A percentile compares a stretch with the other conserved stretches of the same genome.
Conservation (phyloP, 2,888 invertebrate genomes). For the Xestia xanthographa region DNA sequence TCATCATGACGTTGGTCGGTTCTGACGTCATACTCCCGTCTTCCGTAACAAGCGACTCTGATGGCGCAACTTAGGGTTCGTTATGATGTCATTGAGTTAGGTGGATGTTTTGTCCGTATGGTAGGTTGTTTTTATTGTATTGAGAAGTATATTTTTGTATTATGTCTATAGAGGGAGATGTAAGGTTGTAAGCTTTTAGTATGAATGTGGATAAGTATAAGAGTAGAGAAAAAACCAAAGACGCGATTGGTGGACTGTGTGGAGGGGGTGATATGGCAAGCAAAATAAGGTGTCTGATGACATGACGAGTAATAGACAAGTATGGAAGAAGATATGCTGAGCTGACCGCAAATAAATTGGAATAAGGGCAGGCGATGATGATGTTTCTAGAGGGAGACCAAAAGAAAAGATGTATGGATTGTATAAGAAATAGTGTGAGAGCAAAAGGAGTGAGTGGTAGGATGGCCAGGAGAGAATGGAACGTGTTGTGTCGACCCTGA, state of each 20-base stretch:
- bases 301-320: too few relatives aligned
- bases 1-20: slow-evolving; percentile 41
- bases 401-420: too few relatives aligned
- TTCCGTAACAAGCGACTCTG: slow-evolving; percentile 47
- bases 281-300: too few relatives aligned
- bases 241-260: too few relatives aligned
- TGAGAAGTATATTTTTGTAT: background rate
- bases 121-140: background rate
- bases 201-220: too few relatives aligned
- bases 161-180: background rate
- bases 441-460: background rate
- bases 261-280: too few relatives aligned
- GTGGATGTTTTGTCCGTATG: slow-evolving; percentile 3
- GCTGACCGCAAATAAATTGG: too few relatives aligned
- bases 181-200: too few relatives aligned
- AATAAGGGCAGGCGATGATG: too few relatives aligned
- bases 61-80: slow-evolving; percentile 23
- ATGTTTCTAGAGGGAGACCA: too few relatives aligned
- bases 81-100: slow-evolving; percentile 40
- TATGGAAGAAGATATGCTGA: too few relatives aligned
- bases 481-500: background rate
- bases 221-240: too few relatives aligned
- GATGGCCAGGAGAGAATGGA: background rate
- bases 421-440: background rate
- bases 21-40: slow-evolving; percentile 45